phyloP scores from a whole-genome alignment of 2,888 invertebrate species.

The Zhuqinia jingwanae region DNA sequence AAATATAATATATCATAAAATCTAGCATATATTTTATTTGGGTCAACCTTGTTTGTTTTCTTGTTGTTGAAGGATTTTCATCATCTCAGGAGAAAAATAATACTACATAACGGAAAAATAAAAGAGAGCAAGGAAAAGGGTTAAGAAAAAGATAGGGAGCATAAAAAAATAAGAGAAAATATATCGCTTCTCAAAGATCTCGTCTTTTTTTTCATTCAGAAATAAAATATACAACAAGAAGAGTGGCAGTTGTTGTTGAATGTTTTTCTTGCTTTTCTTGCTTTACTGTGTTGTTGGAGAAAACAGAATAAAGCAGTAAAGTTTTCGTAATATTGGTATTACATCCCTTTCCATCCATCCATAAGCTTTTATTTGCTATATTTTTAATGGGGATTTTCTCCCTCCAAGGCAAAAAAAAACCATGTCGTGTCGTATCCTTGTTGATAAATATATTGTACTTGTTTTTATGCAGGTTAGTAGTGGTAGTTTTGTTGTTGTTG shows the following conservation, averaged over 20 bases:
- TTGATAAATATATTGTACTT: too few species aligned
- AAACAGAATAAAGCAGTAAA: background rate
- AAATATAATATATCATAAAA: too few species aligned
- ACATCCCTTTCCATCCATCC: background rate
- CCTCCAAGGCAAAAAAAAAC: background rate
- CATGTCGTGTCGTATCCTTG: too few species aligned
- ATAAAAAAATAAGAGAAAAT: background rate
- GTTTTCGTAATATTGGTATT: constrained; percentile 15
- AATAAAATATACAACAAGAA: background rate
- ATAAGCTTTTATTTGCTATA: constrained; percentile 15
- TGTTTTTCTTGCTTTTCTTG: too few species aligned
- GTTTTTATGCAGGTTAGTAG: background rate
- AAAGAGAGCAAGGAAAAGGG: background rate
- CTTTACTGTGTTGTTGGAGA: background rate
- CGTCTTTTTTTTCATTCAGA: background rate
- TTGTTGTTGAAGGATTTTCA: constrained; percentile 10
- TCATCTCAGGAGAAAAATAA: background rate
- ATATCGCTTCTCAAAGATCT: constrained; percentile 25
- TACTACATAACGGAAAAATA: background rate
- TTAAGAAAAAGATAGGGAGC: background rate
- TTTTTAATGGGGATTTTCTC: constrained; percentile 32
- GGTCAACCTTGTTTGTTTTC: constrained; percentile 28
- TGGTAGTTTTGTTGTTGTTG: background rate
- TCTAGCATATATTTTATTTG: too few species aligned
- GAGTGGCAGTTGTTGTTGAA: background rate